A percentile compares a stretch with the other conserved stretches of the same genome.
phyloP scores from a whole-genome alignment of 1,140 invertebrate species.

The Anagrus nilaparvatae region DNA sequence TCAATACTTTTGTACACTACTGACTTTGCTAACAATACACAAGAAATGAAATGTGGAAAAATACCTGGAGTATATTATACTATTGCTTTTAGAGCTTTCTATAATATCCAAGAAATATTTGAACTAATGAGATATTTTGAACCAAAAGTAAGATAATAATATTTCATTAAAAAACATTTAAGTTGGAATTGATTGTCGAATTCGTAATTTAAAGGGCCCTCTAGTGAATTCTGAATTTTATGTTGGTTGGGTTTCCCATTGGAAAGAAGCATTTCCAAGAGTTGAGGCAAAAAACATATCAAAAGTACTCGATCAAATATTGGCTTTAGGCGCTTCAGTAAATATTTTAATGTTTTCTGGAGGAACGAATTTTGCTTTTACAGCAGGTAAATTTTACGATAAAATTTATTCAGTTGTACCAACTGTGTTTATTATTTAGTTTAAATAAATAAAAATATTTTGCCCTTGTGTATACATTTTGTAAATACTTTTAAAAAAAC shows the following conservation, averaged over 20 bases:
- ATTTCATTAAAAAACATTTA: constrained; percentile 9
- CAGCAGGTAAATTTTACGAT: constrained; percentile 41
- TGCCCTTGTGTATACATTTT: no score
- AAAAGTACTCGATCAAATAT: constrained; percentile 51
- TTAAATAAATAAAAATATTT: no score
- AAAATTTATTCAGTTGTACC: no score
- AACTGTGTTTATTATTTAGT: no score
- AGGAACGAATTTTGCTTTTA: constrained; percentile 64
- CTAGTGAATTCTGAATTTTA: constrained; percentile 86
- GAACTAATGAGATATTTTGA: constrained; percentile 42
- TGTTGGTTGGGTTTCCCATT: constrained; percentile 77
- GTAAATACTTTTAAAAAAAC: no score
- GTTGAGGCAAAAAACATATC: constrained; percentile 44
- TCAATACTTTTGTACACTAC: constrained; percentile 74
- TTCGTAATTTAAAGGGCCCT: no score
- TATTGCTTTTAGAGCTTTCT: constrained; percentile 58
- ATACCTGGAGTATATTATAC: constrained; percentile 57
- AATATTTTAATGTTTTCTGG: constrained; percentile 72
- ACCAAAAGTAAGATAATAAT: constrained; percentile 37
- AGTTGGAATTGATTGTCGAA: constrained; percentile 6
- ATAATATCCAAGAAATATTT: constrained; percentile 34
- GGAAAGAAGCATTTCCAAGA: constrained; percentile 57
- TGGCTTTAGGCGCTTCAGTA: constrained; percentile 58
- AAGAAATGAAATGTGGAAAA: constrained; percentile 50
- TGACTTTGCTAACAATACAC: constrained; percentile 50